These are phyloP conservation scores for Sebastes matsubarae DNA, from an alignment of 2,797 vertebrate species.

Conservation along the genomic window DNA sequence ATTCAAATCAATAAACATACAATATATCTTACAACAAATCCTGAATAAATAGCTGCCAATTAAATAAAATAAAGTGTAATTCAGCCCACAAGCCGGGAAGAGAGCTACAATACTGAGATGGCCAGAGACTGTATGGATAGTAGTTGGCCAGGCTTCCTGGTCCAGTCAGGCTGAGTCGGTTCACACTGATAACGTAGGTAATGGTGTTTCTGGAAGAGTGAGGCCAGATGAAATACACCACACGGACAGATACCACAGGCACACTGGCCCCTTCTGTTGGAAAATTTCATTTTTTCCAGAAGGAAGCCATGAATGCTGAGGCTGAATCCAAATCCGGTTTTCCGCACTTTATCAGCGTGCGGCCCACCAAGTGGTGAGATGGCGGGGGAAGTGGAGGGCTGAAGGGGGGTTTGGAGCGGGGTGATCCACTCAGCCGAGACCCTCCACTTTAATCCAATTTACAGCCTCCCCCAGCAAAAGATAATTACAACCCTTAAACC, in stretches of 20 bases:
- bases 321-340: slow-evolving; percentile 94
- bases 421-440: slow-evolving; percentile 91
- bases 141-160: slow-evolving; percentile 71
- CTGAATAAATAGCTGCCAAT: slow-evolving; percentile 19
- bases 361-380: slow-evolving; percentile 94
- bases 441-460: slow-evolving; percentile 97
- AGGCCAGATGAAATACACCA: slow-evolving; percentile 91
- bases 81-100: slow-evolving; percentile 16
- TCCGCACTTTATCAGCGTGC: slow-evolving; percentile 93
- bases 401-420: slow-evolving; percentile 79
- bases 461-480: slow-evolving; percentile 93
- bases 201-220: slow-evolving; percentile 93
- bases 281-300: slow-evolving; percentile 94
- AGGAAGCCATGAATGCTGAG: slow-evolving; percentile 92
- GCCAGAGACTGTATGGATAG: slow-evolving; percentile 52
- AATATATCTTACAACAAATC: neutral
- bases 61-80: slow-evolving; percentile 38
- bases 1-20: neutral
- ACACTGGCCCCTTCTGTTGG: slow-evolving; percentile 91
- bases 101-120: slow-evolving; percentile 36
- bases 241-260: slow-evolving; percentile 88
- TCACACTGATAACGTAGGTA: slow-evolving; percentile 89
- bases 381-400: slow-evolving; percentile 64
- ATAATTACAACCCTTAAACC: slow-evolving; percentile 96
- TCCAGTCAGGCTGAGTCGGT: slow-evolving; percentile 86